Evolutionary conservation across 2,797 vertebrate species (phyloP).

Genomic region (Eupleurogrammus muticus): DNA sequence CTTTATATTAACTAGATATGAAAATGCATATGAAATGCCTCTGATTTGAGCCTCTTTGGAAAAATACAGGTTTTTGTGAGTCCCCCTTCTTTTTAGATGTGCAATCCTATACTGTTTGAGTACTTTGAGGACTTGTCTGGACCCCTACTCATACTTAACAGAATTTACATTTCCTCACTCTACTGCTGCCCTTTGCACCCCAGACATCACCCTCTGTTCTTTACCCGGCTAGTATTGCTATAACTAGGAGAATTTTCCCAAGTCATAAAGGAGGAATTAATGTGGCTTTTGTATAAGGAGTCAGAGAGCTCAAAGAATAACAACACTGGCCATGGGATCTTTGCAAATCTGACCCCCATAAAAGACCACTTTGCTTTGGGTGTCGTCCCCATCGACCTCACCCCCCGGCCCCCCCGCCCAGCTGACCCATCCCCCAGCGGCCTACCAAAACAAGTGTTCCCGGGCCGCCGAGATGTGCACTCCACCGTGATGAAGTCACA

Average conservation of each 20-base stretch:
- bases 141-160: background rate
- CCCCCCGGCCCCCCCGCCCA: background rate
- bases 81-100: too few relatives aligned
- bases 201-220: background rate
- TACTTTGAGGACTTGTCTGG: too few relatives aligned
- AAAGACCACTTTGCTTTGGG: background rate
- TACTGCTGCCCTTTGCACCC: slow-evolving; percentile 1
- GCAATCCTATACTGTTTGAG: too few relatives aligned
- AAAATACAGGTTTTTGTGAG: too few relatives aligned
- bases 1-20: too few relatives aligned
- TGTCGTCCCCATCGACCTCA: too few relatives aligned
- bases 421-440: too few relatives aligned
- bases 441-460: background rate
- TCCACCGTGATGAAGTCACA: background rate
- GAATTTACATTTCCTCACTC: background rate
- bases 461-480: background rate
- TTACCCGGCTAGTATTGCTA: background rate
- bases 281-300: too few relatives aligned
- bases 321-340: background rate
- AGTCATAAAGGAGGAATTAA: too few relatives aligned
- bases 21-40: too few relatives aligned
- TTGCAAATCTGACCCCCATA: background rate
- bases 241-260: too few relatives aligned
- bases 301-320: background rate
- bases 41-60: too few relatives aligned